A percentile compares a stretch with the other conserved stretches of the same genome.
phyloP scores from a whole-genome alignment of 2,113 vertebrate species.

The Anoplopoma fimbria region DNA sequence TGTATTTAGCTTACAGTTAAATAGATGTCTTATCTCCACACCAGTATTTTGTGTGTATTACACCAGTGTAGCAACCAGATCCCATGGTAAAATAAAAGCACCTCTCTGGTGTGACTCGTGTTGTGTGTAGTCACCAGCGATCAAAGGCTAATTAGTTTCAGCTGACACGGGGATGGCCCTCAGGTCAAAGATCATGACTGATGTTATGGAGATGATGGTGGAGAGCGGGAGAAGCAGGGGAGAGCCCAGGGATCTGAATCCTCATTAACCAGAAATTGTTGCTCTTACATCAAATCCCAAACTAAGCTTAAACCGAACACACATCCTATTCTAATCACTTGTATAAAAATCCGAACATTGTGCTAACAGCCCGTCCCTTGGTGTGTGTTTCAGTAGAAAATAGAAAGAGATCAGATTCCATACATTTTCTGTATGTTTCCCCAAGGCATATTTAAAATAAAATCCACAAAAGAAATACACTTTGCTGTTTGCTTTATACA shows the following conservation, averaged over 20 bases:
- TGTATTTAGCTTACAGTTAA: conserved; percentile 17
- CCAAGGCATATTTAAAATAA: conserved; percentile 28
- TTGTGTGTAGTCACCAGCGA: conserved; percentile 76
- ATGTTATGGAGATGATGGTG: conserved; percentile 81
- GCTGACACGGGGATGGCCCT: conserved; percentile 80
- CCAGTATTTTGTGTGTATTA: conserved; percentile 7
- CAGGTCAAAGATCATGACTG: conserved; percentile 84
- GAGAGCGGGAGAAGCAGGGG: conserved; percentile 55
- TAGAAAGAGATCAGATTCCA: not conserved
- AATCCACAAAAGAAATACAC: conserved; percentile 32
- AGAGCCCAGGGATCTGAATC: conserved; percentile 74
- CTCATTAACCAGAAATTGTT: conserved; percentile 80
- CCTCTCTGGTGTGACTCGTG: conserved; percentile 69
- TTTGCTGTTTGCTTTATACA: conserved; percentile 7
- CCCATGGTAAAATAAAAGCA: conserved; percentile 31
- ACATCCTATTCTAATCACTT: conserved; percentile 53
- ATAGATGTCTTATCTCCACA: conserved; percentile 28
- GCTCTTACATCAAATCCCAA: conserved; percentile 65
- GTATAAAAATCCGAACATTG: conserved; percentile 40
- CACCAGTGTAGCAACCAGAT: conserved; percentile 44
- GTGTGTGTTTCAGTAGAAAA: conserved; percentile 17
- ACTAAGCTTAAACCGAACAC: conserved; percentile 40
- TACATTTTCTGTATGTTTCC: conserved; percentile 4
- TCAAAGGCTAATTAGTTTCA: conserved; percentile 86
- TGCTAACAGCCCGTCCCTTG: not conserved